These are phyloP conservation scores for Haplochromis burtoni DNA, from an alignment of 2,113 vertebrate genomes.

Conservation along the genomic window DNA sequence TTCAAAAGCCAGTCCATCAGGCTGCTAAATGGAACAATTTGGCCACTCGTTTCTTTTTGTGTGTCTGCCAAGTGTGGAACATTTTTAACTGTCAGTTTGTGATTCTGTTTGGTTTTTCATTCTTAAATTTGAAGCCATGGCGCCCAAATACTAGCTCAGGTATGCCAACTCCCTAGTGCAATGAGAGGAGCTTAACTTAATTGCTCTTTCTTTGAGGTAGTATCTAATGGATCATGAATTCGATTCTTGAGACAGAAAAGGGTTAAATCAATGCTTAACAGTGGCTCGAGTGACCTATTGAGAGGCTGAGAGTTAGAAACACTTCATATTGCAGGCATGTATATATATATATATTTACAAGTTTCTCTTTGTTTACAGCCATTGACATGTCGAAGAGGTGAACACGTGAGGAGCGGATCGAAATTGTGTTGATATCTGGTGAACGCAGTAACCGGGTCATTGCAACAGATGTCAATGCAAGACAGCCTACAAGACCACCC, in stretches of 20 bases:
- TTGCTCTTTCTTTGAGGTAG: slow-evolving; percentile 4
- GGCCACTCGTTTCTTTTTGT: background rate
- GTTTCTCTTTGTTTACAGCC: too few relatives aligned
- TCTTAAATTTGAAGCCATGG: background rate
- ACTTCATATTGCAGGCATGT: background rate
- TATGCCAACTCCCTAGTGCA: background rate
- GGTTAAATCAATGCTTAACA: slow-evolving; percentile 8
- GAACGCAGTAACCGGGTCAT: too few relatives aligned
- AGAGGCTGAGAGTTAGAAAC: background rate
- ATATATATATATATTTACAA: background rate
- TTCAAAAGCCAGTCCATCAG: slow-evolving; percentile 42
- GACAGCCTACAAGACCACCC: too few relatives aligned
- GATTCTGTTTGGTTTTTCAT: background rate
- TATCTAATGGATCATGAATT: slow-evolving; percentile 20
- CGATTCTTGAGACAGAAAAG: slow-evolving; percentile 5
- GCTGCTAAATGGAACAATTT: slow-evolving; percentile 26
- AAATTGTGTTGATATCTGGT: too few relatives aligned
- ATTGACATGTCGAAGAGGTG: too few relatives aligned
- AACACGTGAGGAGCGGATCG: too few relatives aligned
- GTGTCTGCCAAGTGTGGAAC: slow-evolving; percentile 22
- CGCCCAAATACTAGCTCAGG: background rate
- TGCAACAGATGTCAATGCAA: too few relatives aligned
- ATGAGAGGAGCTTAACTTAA: slow-evolving; percentile 7
- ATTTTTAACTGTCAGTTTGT: slow-evolving; percentile 56
- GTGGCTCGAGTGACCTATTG: background rate